Percentiles rank a stretch among this genome's conserved stretches.
Evolutionary conservation across 2,113 vertebrate species (phyloP).

Genomic region (Genyomyrus donnyi): DNA sequence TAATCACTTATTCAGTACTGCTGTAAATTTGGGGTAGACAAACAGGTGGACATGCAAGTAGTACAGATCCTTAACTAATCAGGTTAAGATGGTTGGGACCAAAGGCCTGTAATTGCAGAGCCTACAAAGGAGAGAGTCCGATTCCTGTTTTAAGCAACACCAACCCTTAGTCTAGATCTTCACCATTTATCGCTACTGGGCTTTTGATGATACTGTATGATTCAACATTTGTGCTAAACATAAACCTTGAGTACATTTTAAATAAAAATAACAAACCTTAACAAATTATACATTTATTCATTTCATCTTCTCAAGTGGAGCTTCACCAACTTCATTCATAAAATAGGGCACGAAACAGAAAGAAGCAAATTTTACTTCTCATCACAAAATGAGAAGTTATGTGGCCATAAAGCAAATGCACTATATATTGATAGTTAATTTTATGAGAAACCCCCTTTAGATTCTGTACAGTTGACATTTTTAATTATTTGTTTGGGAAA

Average conservation of each 20-base stretch:
- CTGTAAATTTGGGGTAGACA: neutral
- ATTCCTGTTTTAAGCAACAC: neutral
- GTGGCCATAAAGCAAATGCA: neutral
- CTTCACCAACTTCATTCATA: neutral
- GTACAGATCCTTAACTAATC: neutral
- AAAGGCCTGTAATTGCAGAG: neutral
- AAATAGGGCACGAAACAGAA: neutral
- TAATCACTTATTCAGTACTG: neutral
- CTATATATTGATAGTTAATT: neutral
- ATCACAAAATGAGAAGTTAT: neutral
- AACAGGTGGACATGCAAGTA: neutral
- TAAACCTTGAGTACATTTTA: neutral
- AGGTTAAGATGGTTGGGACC: neutral
- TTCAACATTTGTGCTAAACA: neutral
- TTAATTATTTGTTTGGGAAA: neutral
- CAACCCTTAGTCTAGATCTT: neutral
- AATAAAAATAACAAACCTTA: neutral
- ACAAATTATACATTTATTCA: neutral
- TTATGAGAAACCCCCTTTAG: neutral
- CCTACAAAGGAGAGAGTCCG: neutral
- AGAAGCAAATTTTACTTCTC: neutral
- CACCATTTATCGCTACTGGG: neutral
- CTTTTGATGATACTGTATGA: neutral
- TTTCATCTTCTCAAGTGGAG: neutral
- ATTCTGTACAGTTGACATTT: neutral